These are phyloP conservation scores for Periophthalmus magnuspinnatus DNA, from an alignment of 2,797 vertebrate species.

Conservation along the genomic window DNA sequence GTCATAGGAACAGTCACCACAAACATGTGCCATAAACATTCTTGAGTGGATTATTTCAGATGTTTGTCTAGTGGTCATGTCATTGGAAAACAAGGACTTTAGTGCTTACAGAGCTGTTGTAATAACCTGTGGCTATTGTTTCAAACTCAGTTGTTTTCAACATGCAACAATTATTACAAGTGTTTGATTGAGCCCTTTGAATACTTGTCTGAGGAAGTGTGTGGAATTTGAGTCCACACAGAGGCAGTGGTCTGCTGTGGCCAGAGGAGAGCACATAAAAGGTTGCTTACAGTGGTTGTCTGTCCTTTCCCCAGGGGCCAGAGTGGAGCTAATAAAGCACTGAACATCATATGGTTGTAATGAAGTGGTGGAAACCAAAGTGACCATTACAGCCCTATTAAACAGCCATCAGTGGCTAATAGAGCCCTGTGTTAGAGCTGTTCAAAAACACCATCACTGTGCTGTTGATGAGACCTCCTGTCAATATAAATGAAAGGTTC, in stretches of 20 bases:
- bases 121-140: constrained; percentile 14
- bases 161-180: constrained; percentile 13
- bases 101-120: constrained; percentile 7
- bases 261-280: constrained; percentile 52
- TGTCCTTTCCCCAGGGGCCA: constrained; percentile 41
- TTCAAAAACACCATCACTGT: constrained; percentile 19
- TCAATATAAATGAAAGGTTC: constrained; percentile 15
- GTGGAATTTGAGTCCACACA: constrained; percentile 44
- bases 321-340: constrained; percentile 56
- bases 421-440: constrained; percentile 22
- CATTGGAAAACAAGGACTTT: constrained; percentile 36
- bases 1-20: constrained; percentile 59
- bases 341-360: constrained; percentile 68
- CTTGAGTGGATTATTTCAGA: constrained; percentile 37
- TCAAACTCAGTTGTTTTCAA: background rate
- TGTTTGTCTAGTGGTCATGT: constrained; percentile 22
- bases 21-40: constrained; percentile 60
- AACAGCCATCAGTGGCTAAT: constrained; percentile 59
- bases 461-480: background rate
- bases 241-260: constrained; percentile 52
- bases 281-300: constrained; percentile 42
- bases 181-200: constrained; percentile 34
- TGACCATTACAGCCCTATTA: constrained; percentile 65
- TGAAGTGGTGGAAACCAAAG: constrained; percentile 59
- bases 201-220: constrained; percentile 59